phyloP scores from a whole-genome alignment of 2,888 invertebrate species.

The Endomychus coccineus region DNA sequence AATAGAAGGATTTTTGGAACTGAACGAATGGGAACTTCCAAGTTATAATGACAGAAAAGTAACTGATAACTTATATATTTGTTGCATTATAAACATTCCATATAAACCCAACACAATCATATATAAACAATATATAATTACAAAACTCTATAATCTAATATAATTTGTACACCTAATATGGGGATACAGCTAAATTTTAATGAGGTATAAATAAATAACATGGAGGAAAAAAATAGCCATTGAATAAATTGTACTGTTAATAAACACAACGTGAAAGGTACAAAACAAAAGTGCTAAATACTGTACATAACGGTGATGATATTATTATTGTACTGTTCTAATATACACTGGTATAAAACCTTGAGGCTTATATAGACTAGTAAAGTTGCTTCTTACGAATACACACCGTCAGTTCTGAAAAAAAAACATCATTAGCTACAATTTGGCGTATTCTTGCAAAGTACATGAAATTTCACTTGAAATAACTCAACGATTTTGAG shows the following conservation, averaged over 20 bases:
- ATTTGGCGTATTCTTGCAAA: no score
- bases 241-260: slow-evolving; percentile 25
- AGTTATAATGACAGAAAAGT: slow-evolving; percentile 11
- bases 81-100: slow-evolving; percentile 41
- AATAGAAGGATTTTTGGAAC: no score
- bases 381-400: slow-evolving; percentile 40
- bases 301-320: slow-evolving; percentile 43
- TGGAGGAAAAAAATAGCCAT: slow-evolving; percentile 15
- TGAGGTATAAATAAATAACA: slow-evolving; percentile 37
- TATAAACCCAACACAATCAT: slow-evolving; percentile 43
- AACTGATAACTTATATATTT: slow-evolving; percentile 26
- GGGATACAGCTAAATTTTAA: slow-evolving; percentile 25
- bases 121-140: slow-evolving; percentile 39
- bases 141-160: slow-evolving; percentile 28
- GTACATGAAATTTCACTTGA: slow-evolving; percentile 1
- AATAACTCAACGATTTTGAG: no score
- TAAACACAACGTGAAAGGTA: slow-evolving; percentile 32
- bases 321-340: slow-evolving; percentile 35
- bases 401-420: slow-evolving; percentile 53
- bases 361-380: slow-evolving; percentile 44
- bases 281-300: slow-evolving; percentile 27
- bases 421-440: slow-evolving; percentile 17
- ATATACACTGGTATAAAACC: slow-evolving; percentile 39
- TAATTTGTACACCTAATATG: slow-evolving; percentile 35
- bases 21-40: no score